These are phyloP conservation scores for Alces alces DNA, from an alignment of 2,113 vertebrate species.

Conservation along the genomic window DNA sequence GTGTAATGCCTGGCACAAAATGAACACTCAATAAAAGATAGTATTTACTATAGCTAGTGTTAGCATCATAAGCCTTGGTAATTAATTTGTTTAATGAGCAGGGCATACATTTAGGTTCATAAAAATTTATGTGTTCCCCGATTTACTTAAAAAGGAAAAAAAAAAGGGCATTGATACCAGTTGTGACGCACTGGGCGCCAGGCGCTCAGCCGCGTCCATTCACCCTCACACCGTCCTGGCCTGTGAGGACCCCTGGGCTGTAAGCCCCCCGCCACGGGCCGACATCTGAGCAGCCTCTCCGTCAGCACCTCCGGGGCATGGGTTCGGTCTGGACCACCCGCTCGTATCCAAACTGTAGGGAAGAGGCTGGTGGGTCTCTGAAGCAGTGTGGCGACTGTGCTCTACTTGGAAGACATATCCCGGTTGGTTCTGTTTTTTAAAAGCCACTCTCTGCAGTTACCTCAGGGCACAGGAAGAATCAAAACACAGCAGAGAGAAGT, in stretches of 20 bases:
- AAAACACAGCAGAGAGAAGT: background rate
- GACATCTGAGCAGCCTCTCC: background rate
- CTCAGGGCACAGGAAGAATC: background rate
- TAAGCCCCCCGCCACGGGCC: background rate
- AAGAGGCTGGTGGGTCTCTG: background rate
- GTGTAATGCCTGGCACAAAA: background rate
- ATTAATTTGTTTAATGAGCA: background rate
- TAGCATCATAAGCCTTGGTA: background rate
- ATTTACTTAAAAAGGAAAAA: background rate
- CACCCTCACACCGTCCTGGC: background rate
- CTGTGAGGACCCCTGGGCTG: background rate
- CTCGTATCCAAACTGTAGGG: background rate
- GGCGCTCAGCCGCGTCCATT: too few species aligned
- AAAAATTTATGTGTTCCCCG: background rate
- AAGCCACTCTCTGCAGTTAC: background rate
- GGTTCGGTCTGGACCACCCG: background rate
- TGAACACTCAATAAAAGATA: background rate
- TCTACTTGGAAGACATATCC: background rate
- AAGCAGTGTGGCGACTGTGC: background rate
- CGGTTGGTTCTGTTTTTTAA: background rate
- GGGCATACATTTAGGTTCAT: background rate
- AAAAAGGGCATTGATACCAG: background rate
- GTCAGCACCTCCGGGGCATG: too few species aligned
- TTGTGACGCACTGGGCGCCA: fast-evolving
- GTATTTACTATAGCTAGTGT: background rate